Base-by-base conservation (phyloP, 2,888 invertebrate genomes). In the Flexamia atlantica region DNA sequence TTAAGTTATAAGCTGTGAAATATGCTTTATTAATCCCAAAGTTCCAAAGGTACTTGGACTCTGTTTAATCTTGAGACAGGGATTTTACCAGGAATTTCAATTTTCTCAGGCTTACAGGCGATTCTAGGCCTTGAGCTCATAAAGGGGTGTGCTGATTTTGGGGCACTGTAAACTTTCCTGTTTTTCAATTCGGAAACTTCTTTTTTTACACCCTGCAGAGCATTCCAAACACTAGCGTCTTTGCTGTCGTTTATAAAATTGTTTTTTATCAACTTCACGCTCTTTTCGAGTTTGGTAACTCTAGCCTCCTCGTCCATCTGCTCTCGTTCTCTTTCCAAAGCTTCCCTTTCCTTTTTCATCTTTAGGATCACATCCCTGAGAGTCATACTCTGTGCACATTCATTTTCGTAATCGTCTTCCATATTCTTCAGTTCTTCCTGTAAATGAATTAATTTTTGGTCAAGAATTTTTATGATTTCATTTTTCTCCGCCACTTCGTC, bases 231-330 rank as follows among this genome's bases (percentile, higher is more conserved):
- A 36, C 79, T 46, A 14, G 23, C 36, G n/a, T 79, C 79, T 57
- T 79, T 79, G 23, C 57, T 32, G 14, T 57, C 79, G 14, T 57
- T 53, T 20, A 79, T 23, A 4, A 79, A 57, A 57, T 79, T 79
- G 12, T 79, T 79, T n/a, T 79, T 79, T 23, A 79, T 50, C 53
- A 79, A 36, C n/a, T 36, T 53, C 53, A 79, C 57, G n/a, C 57
- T 79, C n/a, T 53, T 36, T 25, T 79, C 79, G 14, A 79, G 32
- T 32, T 79, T 79, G 0, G 79, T 30, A 9, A 79, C 79, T 57
- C 36, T 23, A 1, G 23, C 36, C 5, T 53, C 79, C 46, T 79
- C 79, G 25, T 79, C 57, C 7, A 57, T 57, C 32, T 57, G 57
- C n/a, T 79, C 79, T 50, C 28, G 53, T n/a, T 53, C 32, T 30